A percentile compares a stretch with the other conserved stretches of the same genome.
Conservation (phyloP, 2,113 vertebrate species). For the Hepsetus odoe region DNA sequence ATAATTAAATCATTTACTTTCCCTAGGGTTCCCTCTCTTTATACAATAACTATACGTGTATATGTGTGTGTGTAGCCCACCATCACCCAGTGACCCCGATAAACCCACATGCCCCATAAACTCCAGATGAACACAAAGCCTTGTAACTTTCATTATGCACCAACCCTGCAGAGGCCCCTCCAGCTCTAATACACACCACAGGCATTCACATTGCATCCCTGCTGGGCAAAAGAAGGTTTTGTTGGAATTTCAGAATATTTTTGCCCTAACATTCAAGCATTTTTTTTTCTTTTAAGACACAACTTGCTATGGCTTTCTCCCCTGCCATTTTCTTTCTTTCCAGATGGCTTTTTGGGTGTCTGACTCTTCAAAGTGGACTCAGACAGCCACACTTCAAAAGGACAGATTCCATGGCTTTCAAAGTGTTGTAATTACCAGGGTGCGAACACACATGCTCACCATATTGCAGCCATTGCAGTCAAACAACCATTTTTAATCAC, state of each 20-base stretch:
- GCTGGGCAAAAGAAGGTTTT: background rate
- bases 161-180: background rate
- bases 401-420: constrained; percentile 65
- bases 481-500: constrained; percentile 66
- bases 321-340: constrained; percentile 39
- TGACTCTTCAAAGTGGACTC: constrained; percentile 61
- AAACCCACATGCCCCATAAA: constrained; percentile 67
- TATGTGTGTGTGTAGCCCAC: constrained; percentile 18
- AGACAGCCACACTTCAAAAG: constrained; percentile 69
- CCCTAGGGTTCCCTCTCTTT: too few relatives aligned
- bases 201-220: constrained; percentile 5
- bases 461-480: constrained; percentile 64
- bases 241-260: background rate
- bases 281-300: background rate
- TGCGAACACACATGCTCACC: constrained; percentile 67
- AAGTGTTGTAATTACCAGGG: constrained; percentile 70
- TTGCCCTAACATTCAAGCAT: constrained; percentile 26
- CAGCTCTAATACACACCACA: background rate
- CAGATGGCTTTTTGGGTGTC: constrained; percentile 59
- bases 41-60: too few relatives aligned
- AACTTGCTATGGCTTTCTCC: background rate
- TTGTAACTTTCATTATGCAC: constrained; percentile 34
- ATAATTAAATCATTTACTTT: too few relatives aligned
- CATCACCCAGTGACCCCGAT: constrained; percentile 66
- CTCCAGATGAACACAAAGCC: constrained; percentile 61